These are phyloP conservation scores for Boloria selene DNA, from an alignment of 2,888 invertebrate genomes.

Conservation along the genomic window DNA sequence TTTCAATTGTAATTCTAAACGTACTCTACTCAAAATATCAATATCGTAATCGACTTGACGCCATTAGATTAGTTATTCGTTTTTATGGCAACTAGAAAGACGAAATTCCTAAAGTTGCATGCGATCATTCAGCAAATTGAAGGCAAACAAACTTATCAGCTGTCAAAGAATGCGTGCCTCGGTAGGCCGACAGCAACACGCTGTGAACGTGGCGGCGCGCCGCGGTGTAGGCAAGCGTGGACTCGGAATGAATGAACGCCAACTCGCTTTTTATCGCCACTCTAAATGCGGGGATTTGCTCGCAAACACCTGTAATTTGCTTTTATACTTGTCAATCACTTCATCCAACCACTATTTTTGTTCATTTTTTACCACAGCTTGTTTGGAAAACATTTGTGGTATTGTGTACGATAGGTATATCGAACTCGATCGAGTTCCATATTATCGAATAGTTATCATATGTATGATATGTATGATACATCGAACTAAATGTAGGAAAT, in stretches of 20 bases:
- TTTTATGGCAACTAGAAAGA: no score
- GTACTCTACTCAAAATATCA: not conserved
- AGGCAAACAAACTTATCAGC: slow-evolving; percentile 60
- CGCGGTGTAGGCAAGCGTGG: slow-evolving; percentile 38
- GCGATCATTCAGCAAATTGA: slow-evolving; percentile 48
- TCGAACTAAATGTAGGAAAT: no score
- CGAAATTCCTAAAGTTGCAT: no score
- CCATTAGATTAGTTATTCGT: no score
- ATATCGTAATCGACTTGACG: not conserved
- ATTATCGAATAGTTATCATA: no score
- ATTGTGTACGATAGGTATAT: no score
- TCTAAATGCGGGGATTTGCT: slow-evolving; percentile 60
- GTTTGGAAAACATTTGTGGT: slow-evolving; percentile 3
- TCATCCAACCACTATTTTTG: slow-evolving; percentile 26
- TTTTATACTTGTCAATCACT: slow-evolving; percentile 43
- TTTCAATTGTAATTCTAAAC: not conserved
- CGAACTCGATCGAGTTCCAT: no score
- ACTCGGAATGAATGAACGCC: slow-evolving; percentile 52
- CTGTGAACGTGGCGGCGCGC: slow-evolving; percentile 36
- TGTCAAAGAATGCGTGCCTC: slow-evolving; percentile 70
- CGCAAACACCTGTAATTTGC: slow-evolving; percentile 72
- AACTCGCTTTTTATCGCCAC: slow-evolving; percentile 72
- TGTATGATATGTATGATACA: no score
- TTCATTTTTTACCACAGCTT: not conserved
- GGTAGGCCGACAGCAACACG: slow-evolving; percentile 40